Percentiles rank a stretch among this genome's conserved stretches.
These are phyloP conservation scores for Chelonia mydas DNA, from an alignment of 2,797 vertebrate species.

Conservation along the genomic window DNA sequence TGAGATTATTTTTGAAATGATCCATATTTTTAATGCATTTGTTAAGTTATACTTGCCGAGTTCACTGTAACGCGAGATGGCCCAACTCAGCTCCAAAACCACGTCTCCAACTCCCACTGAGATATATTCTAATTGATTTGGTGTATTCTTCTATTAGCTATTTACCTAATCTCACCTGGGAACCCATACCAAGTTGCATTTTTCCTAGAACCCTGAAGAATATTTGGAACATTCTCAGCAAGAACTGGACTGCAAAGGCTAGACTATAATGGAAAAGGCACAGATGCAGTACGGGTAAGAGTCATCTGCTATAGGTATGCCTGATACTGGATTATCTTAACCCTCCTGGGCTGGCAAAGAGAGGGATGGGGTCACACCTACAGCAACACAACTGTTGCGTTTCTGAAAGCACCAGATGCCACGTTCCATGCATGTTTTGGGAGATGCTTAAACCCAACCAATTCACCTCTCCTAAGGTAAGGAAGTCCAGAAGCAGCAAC, in stretches of 20 bases:
- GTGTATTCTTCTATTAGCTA: background rate
- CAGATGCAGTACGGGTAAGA: background rate
- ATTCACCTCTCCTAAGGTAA: background rate
- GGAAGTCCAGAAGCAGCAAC: background rate
- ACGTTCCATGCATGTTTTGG: background rate
- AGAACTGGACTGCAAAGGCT: background rate
- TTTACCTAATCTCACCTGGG: conserved; percentile 3
- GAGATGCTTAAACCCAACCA: background rate
- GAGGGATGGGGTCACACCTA: conserved; percentile 16
- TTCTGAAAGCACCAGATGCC: background rate
- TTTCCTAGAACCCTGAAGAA: conserved; percentile 30
- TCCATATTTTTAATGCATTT: conserved; percentile 11
- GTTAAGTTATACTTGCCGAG: conserved; percentile 40
- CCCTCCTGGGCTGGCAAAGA: conserved; percentile 9
- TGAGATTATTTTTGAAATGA: conserved; percentile 39
- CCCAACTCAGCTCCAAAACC: background rate
- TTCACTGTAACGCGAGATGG: background rate
- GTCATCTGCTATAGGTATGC: background rate
- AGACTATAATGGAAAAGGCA: background rate
- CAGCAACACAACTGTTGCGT: conserved; percentile 11
- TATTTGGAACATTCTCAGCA: background rate
- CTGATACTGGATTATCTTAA: background rate
- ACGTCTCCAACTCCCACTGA: background rate
- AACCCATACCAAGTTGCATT: background rate
- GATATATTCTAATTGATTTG: conserved; percentile 21